Conservation (phyloP, 2,113 vertebrate genomes). For the Vireo altiloquus region DNA sequence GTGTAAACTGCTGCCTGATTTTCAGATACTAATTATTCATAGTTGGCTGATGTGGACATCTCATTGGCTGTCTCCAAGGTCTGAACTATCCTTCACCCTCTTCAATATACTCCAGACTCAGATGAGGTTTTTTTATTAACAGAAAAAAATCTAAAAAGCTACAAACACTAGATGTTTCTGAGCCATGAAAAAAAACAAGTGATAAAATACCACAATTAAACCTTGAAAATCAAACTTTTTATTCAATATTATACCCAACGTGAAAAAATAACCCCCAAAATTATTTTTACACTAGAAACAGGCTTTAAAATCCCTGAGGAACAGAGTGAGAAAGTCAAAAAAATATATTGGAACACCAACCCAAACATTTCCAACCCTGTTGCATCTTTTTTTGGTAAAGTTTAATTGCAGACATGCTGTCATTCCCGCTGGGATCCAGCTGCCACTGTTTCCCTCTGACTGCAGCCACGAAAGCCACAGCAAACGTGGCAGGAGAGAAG, state of each 20-base stretch:
- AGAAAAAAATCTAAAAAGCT: neutral
- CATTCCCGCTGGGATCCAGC: neutral
- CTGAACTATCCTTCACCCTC: neutral
- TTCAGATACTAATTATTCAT: neutral
- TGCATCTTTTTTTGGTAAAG: conserved; percentile 9
- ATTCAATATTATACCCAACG: neutral
- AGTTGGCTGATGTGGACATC: neutral
- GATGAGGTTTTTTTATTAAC: neutral
- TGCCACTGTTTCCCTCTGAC: neutral
- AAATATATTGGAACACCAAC: neutral
- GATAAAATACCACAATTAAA: neutral
- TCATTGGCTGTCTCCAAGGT: neutral
- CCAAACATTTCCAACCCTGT: neutral
- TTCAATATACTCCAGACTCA: neutral
- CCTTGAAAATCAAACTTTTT: neutral
- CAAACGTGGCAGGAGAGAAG: neutral
- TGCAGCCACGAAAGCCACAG: neutral
- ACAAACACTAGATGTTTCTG: neutral
- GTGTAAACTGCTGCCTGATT: neutral
- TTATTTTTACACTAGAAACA: neutral
- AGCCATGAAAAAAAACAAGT: neutral
- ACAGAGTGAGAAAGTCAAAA: neutral
- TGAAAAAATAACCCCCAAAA: neutral
- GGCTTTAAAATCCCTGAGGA: neutral
- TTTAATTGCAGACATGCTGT: neutral